phyloP scores from a whole-genome alignment of 2,113 vertebrate genomes.

The human (Homo sapiens) region GRCh38 chr16:51721501-51722000 shows the following conservation, averaged over 20 bases:
- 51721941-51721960: conserved; percentile 8
- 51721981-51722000: conserved; percentile 61
- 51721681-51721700: conserved; percentile 23
- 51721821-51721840: background rate
- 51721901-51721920: conserved; percentile 51
- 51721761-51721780: conserved; percentile 47
- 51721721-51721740: background rate
- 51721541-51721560: conserved; percentile 79
- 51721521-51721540: conserved; percentile 85
- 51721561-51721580: conserved; percentile 68
- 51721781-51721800: conserved; percentile 24
- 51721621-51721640: conserved; percentile 58
- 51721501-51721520: conserved; percentile 86
- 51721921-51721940: conserved; percentile 51
- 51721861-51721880: background rate
- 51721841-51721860: conserved; percentile 5
- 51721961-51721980: conserved; percentile 1
- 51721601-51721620: background rate
- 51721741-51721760: conserved; percentile 64
- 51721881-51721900: conserved; percentile 54
- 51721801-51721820: background rate
- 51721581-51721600: conserved; percentile 73
- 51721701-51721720: background rate
- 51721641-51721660: conserved; percentile 73
- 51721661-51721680: conserved; percentile 65